Conservation (phyloP, 2,797 vertebrate species). For the Centroberyx gerrardi region DNA sequence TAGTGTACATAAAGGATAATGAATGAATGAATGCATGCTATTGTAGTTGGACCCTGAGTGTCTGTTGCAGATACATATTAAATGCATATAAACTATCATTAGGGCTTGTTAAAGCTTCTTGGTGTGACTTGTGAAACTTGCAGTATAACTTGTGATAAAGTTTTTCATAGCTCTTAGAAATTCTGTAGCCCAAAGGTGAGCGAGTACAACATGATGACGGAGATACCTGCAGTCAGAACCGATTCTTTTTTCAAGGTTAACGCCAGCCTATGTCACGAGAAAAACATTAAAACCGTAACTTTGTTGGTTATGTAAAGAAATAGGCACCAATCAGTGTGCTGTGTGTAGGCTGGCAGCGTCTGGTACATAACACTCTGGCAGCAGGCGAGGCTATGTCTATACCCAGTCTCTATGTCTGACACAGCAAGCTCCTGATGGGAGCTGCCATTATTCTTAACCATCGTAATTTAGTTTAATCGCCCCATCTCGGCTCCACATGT, state of each 20-base stretch:
- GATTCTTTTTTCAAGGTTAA: slow-evolving; percentile 22
- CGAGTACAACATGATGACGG: background rate
- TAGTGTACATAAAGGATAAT: slow-evolving; percentile 22
- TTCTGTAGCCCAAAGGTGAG: slow-evolving; percentile 10
- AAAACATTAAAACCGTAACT: slow-evolving; percentile 25
- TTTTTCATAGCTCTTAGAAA: background rate
- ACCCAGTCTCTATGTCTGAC: slow-evolving; percentile 62
- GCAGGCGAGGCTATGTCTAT: slow-evolving; percentile 42
- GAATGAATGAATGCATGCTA: background rate
- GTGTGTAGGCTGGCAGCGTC: slow-evolving; percentile 59
- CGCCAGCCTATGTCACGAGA: slow-evolving; percentile 9
- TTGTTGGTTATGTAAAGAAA: slow-evolving; percentile 50
- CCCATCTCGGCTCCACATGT: slow-evolving; percentile 48
- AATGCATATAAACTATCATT: background rate
- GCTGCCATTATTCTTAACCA: slow-evolving; percentile 71
- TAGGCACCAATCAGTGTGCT: slow-evolving; percentile 60
- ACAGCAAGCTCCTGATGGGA: slow-evolving; percentile 60
- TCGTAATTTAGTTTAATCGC: slow-evolving; percentile 70
- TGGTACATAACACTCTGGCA: slow-evolving; percentile 12
- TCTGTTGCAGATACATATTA: background rate
- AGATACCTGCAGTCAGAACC: background rate
- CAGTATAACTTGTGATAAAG: background rate
- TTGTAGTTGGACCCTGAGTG: slow-evolving; percentile 5
- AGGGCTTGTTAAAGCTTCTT: background rate
- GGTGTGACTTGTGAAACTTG: background rate